A percentile compares a stretch with the other conserved stretches of the same genome.
phyloP scores from a whole-genome alignment of 2,888 invertebrate genomes.

The Monoplex corrugatus region DNA sequence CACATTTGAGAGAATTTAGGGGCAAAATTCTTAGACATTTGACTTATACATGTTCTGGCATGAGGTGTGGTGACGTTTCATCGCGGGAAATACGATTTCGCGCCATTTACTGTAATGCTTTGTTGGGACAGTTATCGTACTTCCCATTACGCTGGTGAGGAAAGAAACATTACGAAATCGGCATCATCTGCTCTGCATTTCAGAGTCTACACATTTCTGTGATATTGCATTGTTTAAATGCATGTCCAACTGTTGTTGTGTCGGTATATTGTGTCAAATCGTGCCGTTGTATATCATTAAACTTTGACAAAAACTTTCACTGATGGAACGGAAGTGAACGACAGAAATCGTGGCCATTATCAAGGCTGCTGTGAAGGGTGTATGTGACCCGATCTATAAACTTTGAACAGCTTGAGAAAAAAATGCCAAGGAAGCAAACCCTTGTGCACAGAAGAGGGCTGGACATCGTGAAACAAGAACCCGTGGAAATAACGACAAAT shows the following conservation, averaged over 20 bases:
- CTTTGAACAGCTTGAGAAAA: background rate
- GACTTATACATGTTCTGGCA: conserved; percentile 59
- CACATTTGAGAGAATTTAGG: background rate
- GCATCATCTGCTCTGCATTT: background rate
- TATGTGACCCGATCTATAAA: background rate
- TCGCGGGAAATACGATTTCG: conserved; percentile 81
- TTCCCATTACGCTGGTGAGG: background rate
- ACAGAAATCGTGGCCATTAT: background rate
- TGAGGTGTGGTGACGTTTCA: conserved; percentile 67
- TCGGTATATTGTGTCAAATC: background rate
- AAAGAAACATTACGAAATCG: no score
- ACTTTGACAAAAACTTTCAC: background rate
- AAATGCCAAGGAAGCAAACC: conserved; percentile 72
- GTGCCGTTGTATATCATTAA: background rate
- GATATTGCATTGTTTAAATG: background rate
- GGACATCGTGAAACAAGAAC: conserved; percentile 71
- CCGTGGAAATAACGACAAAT: conserved; percentile 61
- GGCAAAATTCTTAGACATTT: background rate
- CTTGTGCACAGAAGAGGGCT: conserved; percentile 63
- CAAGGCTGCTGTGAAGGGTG: background rate
- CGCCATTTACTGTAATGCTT: conserved; percentile 76
- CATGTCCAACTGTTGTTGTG: background rate
- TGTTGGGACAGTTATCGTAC: conserved; percentile 60
- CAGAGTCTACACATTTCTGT: background rate
- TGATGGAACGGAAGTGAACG: conserved; percentile 42